Evolutionary conservation across 2,797 vertebrate species (phyloP).

Genomic region (Hapalemur alaotrensis): DNA sequence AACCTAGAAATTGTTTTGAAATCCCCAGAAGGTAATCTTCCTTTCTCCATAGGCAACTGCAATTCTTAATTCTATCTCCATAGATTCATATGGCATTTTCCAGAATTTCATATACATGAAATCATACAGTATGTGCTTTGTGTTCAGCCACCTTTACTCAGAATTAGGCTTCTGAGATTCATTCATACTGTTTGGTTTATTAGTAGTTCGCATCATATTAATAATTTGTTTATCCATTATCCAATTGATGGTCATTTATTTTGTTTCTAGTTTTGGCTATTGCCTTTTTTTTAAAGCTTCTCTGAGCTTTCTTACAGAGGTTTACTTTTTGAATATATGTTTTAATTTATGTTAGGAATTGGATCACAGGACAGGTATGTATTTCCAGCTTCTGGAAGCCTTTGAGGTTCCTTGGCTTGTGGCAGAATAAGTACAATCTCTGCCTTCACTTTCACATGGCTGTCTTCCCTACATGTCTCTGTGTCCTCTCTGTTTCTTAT

Average conservation of each 20-base stretch:
- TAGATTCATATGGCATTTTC: not conserved
- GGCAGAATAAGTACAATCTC: not conserved
- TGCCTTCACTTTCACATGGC: not conserved
- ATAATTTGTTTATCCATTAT: not conserved
- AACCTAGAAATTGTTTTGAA: not conserved
- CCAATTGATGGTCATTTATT: not conserved
- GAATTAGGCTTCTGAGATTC: not conserved
- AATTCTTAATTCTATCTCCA: not conserved
- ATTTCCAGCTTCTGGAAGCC: not conserved
- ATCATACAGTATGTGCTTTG: not conserved
- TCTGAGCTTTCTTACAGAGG: not conserved
- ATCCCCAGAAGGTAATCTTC: not conserved
- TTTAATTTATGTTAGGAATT: not conserved
- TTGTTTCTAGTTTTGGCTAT: not conserved
- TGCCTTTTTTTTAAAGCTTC: not conserved
- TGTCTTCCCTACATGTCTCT: not conserved
- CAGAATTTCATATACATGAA: not conserved
- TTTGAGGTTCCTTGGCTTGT: not conserved
- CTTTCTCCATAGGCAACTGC: not conserved
- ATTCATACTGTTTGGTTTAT: not conserved
- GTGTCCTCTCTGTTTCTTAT: not conserved
- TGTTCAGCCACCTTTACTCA: not conserved
- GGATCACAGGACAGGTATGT: not conserved
- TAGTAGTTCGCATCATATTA: not conserved
- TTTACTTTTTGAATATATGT: not conserved